A percentile compares a stretch with the other conserved stretches of the same genome.
phyloP scores from a whole-genome alignment of 2,113 vertebrate species.

The Phaetusa simplex region DNA sequence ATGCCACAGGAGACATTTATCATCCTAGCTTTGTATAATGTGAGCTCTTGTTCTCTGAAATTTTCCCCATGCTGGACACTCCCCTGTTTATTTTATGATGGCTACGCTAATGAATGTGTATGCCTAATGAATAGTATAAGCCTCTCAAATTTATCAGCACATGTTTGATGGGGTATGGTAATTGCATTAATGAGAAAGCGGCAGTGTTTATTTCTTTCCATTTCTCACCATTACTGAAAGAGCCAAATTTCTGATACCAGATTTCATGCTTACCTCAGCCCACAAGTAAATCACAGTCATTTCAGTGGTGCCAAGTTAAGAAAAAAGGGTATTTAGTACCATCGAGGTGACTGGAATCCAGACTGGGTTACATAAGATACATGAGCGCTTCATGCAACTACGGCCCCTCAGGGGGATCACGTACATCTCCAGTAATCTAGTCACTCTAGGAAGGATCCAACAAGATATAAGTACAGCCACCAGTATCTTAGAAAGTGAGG shows the following conservation, averaged over 20 bases:
- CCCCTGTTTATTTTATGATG: constrained; percentile 69
- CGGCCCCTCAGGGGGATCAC: background rate
- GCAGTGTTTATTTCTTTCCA: background rate
- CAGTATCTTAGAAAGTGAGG: background rate
- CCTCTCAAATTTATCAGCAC: background rate
- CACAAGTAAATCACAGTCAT: background rate
- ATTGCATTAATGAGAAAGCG: constrained; percentile 32
- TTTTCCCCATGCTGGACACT: constrained; percentile 25
- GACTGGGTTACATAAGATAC: background rate
- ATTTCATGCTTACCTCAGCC: background rate
- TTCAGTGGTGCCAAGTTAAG: background rate
- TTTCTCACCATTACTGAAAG: background rate
- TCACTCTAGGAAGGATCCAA: background rate
- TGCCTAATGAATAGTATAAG: constrained; percentile 16
- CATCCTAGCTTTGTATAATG: constrained; percentile 64
- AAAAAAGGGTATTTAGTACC: background rate
- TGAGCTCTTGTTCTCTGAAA: constrained; percentile 65
- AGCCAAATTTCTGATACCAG: background rate
- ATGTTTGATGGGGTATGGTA: background rate
- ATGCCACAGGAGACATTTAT: constrained; percentile 75
- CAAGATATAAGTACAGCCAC: background rate
- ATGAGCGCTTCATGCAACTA: background rate
- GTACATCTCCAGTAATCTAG: rapidly evolving
- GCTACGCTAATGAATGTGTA: constrained; percentile 45
- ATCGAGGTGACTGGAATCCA: background rate